Evolutionary conservation across 2,797 vertebrate species (phyloP).

Genomic region (Ceyx erithaca): DNA sequence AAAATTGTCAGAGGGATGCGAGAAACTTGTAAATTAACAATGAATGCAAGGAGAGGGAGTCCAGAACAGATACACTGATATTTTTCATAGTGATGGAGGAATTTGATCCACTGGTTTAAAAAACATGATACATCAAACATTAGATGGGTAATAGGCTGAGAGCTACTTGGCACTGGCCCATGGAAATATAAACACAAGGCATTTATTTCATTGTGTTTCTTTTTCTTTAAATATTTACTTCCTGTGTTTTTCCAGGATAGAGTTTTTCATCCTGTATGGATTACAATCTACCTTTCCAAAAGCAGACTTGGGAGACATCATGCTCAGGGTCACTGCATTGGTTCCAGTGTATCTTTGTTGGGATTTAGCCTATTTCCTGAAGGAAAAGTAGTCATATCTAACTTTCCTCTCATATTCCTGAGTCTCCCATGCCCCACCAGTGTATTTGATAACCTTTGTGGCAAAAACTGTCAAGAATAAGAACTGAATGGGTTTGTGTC

Average conservation of each 20-base stretch:
- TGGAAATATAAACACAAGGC: conserved; percentile 70
- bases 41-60: conserved; percentile 69
- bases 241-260: conserved; percentile 66
- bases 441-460: neutral
- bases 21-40: conserved; percentile 76
- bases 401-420: neutral
- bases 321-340: neutral
- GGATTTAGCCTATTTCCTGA: neutral
- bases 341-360: neutral
- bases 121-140: conserved; percentile 56
- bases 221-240: conserved; percentile 79
- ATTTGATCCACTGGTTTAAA: conserved; percentile 59
- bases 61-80: conserved; percentile 65
- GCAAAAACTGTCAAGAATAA: neutral
- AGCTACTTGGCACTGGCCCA: conserved; percentile 61
- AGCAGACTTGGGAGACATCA: neutral
- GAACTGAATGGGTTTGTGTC: neutral
- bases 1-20: conserved; percentile 55
- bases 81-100: conserved; percentile 50
- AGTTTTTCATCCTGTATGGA: conserved; percentile 65
- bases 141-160: conserved; percentile 43
- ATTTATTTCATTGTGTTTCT: conserved; percentile 69
- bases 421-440: neutral
- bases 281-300: conserved; percentile 58
- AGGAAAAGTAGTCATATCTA: neutral